phyloP scores from a whole-genome alignment of 2,888 invertebrate genomes.

The Stenurella melanura region DNA sequence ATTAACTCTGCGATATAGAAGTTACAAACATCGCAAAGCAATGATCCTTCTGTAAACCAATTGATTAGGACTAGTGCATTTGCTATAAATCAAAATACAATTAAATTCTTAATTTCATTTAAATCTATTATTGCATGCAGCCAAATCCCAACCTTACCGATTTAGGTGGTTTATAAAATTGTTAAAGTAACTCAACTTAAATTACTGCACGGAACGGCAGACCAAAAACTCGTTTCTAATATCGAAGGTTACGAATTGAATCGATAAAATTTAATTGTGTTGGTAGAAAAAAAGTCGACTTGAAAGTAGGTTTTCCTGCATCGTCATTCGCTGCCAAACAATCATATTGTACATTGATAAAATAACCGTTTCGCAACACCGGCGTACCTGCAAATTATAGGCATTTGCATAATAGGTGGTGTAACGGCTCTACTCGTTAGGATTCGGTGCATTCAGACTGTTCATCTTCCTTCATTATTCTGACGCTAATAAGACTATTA shows the following conservation, averaged over 20 bases:
- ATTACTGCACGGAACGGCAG: background rate
- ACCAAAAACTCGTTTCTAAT: constrained; percentile 4
- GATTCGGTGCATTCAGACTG: background rate
- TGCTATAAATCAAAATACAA: background rate
- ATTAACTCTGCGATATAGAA: too few species aligned
- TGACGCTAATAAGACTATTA: background rate
- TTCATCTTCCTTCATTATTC: background rate
- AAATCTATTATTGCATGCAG: constrained; percentile 3
- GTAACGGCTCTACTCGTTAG: background rate
- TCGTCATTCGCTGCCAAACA: constrained; percentile 7
- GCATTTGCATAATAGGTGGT: background rate
- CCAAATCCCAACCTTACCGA: constrained; percentile 7
- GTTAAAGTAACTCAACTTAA: background rate
- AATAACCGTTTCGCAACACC: background rate
- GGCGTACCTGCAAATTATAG: background rate
- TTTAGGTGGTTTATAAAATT: constrained; percentile 1
- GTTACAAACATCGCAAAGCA: too few species aligned
- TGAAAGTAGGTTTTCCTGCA: constrained; percentile 7
- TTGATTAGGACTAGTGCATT: background rate
- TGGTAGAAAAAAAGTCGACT: constrained; percentile 2
- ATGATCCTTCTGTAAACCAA: background rate
- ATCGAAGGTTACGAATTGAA: background rate
- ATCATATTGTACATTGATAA: constrained; percentile 3
- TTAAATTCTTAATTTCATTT: background rate
- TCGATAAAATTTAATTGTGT: constrained; percentile 4